These are phyloP conservation scores for Dryomyza anilis DNA, from an alignment of 2,888 invertebrate species.

Conservation along the genomic window DNA sequence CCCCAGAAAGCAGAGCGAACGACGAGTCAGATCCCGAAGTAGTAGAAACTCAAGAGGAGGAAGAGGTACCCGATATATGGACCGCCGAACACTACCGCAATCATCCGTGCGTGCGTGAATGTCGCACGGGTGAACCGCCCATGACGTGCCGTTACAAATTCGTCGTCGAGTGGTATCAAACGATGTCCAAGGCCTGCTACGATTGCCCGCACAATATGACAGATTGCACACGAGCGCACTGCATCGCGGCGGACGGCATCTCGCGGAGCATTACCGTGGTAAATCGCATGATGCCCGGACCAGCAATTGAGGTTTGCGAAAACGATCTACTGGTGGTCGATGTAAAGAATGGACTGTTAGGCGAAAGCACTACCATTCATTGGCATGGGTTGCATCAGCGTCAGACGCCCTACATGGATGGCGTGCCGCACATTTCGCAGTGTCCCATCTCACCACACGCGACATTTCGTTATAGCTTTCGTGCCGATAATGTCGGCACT, in stretches of 20 bases:
- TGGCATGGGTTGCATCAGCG: slow-evolving; percentile 90
- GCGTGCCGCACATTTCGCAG: slow-evolving; percentile 84
- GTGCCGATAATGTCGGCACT: slow-evolving; percentile 76
- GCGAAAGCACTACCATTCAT: slow-evolving; percentile 84
- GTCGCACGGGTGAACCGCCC: slow-evolving; percentile 62
- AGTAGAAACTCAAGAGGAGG: neutral
- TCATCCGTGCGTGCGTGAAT: slow-evolving; percentile 69
- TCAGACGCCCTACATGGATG: slow-evolving; percentile 84
- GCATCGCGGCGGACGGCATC: slow-evolving; percentile 83
- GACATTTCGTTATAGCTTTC: slow-evolving; percentile 77
- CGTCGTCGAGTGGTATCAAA: slow-evolving; percentile 76
- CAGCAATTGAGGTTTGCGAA: slow-evolving; percentile 83
- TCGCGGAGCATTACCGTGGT: slow-evolving; percentile 76
- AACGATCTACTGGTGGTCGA: slow-evolving; percentile 85
- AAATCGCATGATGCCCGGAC: slow-evolving; percentile 88
- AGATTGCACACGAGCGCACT: slow-evolving; percentile 80
- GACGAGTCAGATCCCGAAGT: too few species aligned
- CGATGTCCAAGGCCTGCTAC: slow-evolving; percentile 87
- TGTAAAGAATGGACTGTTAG: slow-evolving; percentile 77
- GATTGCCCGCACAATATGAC: slow-evolving; percentile 76
- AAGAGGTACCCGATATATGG: slow-evolving; percentile 43
- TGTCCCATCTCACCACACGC: slow-evolving; percentile 80
- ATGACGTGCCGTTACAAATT: slow-evolving; percentile 71
- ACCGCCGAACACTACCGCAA: slow-evolving; percentile 51
- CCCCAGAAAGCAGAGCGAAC: neutral